Base-by-base conservation (phyloP, 1,140 invertebrate species). In the Caenorhabditis latens region DNA sequence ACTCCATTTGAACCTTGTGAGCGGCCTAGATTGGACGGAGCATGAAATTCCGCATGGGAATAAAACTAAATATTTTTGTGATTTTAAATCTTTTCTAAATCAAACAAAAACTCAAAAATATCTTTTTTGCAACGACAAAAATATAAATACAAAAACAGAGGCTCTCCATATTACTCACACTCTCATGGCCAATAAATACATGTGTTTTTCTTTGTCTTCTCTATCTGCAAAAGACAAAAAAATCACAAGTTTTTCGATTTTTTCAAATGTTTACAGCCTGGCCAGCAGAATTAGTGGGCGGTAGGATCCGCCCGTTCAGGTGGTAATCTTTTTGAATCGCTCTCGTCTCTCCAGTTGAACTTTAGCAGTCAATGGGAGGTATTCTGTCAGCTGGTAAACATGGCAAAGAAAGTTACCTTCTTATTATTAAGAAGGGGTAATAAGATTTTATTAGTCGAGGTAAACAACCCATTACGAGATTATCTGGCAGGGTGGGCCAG, bases 241-340 rank as follows among this genome's bases (percentile, higher is more conserved):
- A 79, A 79, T 79, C 71, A 79, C 71, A 79, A 79, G 71, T 79
- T 79, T 50, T n/a, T n/a, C n/a, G 19, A 46, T 79, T 43, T 79
- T 71, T 79, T 79, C n/a, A 24, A n/a, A 50, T 79, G 71, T 79
- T 79, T 79, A 79, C 71, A 79, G 71, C 46, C 71, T 11, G 5
- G 53, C 7, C 46, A 75, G 46, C 65, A 71, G 40, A 71, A n/a
- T 71, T 46, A 71, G 65, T 79, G 71, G 43, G 46, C 9, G 50
- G 50, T 11, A 53, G 50, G 50, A 16, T 1, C 50, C 9, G 50
- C 50, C 50, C 50, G 50, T 32, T 32, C 7, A 46, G 32, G 55
- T 16, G 14, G 71, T 79, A 79, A 79, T 79, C 71, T 79, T 79
- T 32, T 32, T 79, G 19, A 79, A 24, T 79, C 46, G 71, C 46